phyloP scores from a whole-genome alignment of 1,140 invertebrate genomes.

The Cyclargus thomasi region DNA sequence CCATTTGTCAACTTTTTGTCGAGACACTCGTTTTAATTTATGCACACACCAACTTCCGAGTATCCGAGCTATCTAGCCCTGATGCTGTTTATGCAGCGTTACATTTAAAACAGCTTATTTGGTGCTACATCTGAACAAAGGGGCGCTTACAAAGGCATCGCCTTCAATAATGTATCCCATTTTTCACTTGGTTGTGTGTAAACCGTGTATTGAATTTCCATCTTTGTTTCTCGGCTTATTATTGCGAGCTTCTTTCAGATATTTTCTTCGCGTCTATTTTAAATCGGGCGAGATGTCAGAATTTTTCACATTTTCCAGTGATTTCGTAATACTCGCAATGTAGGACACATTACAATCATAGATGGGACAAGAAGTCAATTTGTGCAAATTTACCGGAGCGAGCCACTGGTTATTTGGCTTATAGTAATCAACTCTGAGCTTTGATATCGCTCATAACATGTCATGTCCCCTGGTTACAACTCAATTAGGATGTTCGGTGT shows the following conservation, averaged over 20 bases:
- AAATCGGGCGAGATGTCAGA: not conserved
- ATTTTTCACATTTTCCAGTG: not conserved
- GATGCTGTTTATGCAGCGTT: constrained; percentile 42
- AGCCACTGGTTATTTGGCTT: not conserved
- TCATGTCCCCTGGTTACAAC: not conserved
- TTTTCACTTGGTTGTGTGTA: constrained; percentile 11
- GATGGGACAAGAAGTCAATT: not conserved
- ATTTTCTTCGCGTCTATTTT: not conserved
- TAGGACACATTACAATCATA: not conserved
- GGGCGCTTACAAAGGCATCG: constrained; percentile 4
- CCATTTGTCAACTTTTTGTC: constrained; percentile 74
- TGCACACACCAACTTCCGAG: constrained; percentile 66
- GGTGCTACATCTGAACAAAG: not conserved
- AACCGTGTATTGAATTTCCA: constrained; percentile 12
- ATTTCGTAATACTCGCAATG: not conserved
- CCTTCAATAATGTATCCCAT: constrained; percentile 1
- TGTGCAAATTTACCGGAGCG: not conserved
- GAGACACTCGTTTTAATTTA: constrained; percentile 73
- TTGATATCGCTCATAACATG: not conserved
- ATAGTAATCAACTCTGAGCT: not conserved
- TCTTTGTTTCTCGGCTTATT: constrained; percentile 7
- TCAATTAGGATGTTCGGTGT: constrained; percentile 11
- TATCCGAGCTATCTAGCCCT: constrained; percentile 51
- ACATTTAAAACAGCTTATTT: constrained; percentile 8
- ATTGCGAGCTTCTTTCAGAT: not conserved